phyloP scores from a whole-genome alignment of 2,888 invertebrate species.

The Temnothorax ravouxi region DNA sequence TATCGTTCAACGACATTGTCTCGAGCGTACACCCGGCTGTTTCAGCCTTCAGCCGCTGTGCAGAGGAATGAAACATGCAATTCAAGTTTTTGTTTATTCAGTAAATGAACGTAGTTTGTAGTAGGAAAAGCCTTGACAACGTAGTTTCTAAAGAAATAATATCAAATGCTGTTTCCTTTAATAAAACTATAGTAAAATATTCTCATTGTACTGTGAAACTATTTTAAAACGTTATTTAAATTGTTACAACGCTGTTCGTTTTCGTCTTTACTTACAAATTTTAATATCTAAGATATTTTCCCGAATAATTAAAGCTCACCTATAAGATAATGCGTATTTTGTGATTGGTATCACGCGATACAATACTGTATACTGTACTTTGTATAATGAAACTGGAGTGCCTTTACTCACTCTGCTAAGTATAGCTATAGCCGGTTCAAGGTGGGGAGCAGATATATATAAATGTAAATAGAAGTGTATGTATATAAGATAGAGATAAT shows the following conservation, averaged over 20 bases:
- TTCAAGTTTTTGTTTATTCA: slow-evolving; percentile 20
- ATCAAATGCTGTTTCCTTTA: background rate
- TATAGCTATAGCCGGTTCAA: background rate
- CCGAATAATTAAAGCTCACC: background rate
- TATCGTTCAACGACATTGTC: slow-evolving; percentile 21
- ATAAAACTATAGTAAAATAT: slow-evolving; percentile 3
- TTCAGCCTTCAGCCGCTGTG: slow-evolving; percentile 28
- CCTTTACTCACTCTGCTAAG: slow-evolving; percentile 1
- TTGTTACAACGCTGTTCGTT: background rate
- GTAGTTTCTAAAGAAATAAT: background rate
- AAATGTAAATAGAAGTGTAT: background rate
- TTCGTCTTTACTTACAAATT: background rate
- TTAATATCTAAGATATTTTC: background rate
- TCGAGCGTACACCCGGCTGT: slow-evolving; percentile 7
- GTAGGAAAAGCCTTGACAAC: background rate
- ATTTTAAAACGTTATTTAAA: background rate
- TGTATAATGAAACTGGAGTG: slow-evolving; percentile 42
- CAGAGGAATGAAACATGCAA: slow-evolving; percentile 4
- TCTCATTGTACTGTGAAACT: background rate
- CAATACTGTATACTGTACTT: background rate
- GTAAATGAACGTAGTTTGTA: background rate
- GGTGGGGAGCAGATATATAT: background rate
- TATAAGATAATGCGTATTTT: background rate
- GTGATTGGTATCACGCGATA: background rate
- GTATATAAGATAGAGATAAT: background rate